Conservation (phyloP, 2,888 invertebrate genomes). For the Agrochola macilenta region DNA sequence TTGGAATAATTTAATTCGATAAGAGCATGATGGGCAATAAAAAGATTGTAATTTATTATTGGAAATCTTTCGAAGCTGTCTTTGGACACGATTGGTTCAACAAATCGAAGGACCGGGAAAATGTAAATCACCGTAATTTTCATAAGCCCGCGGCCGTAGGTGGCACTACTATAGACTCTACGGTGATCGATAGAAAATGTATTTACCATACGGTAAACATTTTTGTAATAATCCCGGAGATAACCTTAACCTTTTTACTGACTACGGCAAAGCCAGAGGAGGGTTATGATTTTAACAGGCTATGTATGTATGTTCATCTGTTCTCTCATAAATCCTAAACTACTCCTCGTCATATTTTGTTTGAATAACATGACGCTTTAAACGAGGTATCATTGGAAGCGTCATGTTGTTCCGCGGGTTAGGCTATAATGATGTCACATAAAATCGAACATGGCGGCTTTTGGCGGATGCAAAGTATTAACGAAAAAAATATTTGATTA, state of each 20-base stretch:
- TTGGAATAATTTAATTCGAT: conserved; percentile 36
- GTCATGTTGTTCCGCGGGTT: not conserved
- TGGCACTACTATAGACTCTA: not conserved
- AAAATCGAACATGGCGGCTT: too few species aligned
- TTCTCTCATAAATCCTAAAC: not conserved
- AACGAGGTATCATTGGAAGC: not conserved
- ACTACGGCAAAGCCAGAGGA: not conserved
- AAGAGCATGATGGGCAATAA: conserved; percentile 46
- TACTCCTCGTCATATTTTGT: not conserved
- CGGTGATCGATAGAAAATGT: conserved; percentile 11
- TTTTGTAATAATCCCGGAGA: conserved; percentile 21
- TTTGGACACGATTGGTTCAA: conserved; percentile 27
- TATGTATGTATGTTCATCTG: not conserved
- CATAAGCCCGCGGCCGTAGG: conserved; percentile 23
- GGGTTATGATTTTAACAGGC: not conserved
- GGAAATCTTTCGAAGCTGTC: conserved; percentile 17
- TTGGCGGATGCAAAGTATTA: not conserved
- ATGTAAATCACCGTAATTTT: conserved; percentile 48
- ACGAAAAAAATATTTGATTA: too few species aligned
- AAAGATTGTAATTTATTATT: conserved; percentile 29
- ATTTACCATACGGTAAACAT: conserved; percentile 16
- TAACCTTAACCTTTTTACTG: not conserved
- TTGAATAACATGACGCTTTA: too few species aligned
- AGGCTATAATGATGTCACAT: too few species aligned
- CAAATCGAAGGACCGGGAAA: conserved; percentile 28